Base-by-base conservation (phyloP, 2,113 vertebrate genomes). In the Siniperca knerii region DNA sequence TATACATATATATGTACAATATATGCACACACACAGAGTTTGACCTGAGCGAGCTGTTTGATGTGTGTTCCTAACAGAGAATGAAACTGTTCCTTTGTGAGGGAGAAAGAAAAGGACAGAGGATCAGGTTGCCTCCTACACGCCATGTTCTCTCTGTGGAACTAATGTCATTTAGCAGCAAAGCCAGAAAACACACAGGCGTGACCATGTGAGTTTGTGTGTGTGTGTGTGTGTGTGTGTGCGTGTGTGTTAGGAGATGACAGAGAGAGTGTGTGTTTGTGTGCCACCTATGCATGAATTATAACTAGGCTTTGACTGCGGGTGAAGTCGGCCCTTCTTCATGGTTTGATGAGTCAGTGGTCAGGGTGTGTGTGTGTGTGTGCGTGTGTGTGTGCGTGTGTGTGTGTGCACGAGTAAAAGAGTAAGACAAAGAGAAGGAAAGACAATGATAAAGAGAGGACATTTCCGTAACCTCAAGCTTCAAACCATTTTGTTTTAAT, bases 71-170 rank as follows among this genome's bases (percentile, higher is more conserved):
- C 84, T 85, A 62, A 87, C 89, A 73, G 90, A 92, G 92, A 93
- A 93, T 92, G 92, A 93, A 94, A 94, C 94, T 91, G 90, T 92
- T 95, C 88, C 92, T 94, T 94, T 95, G 93, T 95, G 85, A 84
- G 84, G 64, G 55, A 81, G 82, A 87, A 87, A 93, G 93, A 93
- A 94, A 93, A 89, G 92, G 89, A 94, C 80, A 77, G 83, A 82
- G 92, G 91, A 95, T 95, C 92, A 90, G 90, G 93, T 95, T 95
- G 91, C 92, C 93, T 94, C 91, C 93, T 93, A 91, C 92, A 93
- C 86, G 44, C 91, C 92, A 92, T 90, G 93, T 94, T 93, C 91
- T 89, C 93, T 91, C 82, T 89, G 87, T 93, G 94, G 92, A 94
- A 95, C 94, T 94, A 94, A 95, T 94, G 94, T 95, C 92, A 92